Evolutionary conservation across 1,140 invertebrate genomes (phyloP).

Genomic region (Chymomyza costata): DNA sequence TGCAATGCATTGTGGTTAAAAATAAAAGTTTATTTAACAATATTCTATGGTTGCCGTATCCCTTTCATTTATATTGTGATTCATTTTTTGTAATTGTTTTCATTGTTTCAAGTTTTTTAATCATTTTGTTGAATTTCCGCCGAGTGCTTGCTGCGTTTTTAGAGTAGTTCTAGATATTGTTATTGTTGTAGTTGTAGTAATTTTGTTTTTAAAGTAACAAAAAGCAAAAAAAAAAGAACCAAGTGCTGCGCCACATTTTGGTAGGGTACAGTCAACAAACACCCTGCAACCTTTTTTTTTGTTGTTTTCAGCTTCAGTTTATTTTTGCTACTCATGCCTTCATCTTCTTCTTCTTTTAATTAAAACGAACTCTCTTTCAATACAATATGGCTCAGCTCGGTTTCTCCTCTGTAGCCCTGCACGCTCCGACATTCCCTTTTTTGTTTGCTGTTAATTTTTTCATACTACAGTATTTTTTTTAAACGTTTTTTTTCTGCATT

Average conservation of each 20-base stretch:
- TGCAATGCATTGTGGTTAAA: too few species aligned
- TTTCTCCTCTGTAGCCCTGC: constrained; percentile 10
- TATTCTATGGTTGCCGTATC: too few species aligned
- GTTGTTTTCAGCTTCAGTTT: constrained; percentile 29
- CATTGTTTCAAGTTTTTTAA: constrained; percentile 63
- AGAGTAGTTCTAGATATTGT: too few species aligned
- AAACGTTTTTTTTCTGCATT: constrained; percentile 20
- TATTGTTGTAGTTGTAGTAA: too few species aligned
- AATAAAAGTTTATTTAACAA: too few species aligned
- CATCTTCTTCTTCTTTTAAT: constrained; percentile 57
- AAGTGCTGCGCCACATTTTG: constrained; percentile 26
- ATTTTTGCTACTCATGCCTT: constrained; percentile 13
- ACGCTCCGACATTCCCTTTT: constrained; percentile 37
- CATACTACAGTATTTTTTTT: too few species aligned
- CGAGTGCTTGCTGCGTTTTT: background rate
- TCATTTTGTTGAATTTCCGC: constrained; percentile 60
- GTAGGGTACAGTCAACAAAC: too few species aligned
- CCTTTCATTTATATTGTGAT: constrained; percentile 31
- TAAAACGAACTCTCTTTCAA: constrained; percentile 71
- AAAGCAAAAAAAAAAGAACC: constrained; percentile 6
- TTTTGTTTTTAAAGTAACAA: too few species aligned
- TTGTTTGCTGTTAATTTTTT: constrained; percentile 65
- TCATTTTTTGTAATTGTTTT: constrained; percentile 59
- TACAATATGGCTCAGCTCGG: constrained; percentile 57
- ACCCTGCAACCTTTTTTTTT: constrained; percentile 43